Evolutionary conservation across 2,888 invertebrate genomes (phyloP).

Genomic region (Thera britannica): DNA sequence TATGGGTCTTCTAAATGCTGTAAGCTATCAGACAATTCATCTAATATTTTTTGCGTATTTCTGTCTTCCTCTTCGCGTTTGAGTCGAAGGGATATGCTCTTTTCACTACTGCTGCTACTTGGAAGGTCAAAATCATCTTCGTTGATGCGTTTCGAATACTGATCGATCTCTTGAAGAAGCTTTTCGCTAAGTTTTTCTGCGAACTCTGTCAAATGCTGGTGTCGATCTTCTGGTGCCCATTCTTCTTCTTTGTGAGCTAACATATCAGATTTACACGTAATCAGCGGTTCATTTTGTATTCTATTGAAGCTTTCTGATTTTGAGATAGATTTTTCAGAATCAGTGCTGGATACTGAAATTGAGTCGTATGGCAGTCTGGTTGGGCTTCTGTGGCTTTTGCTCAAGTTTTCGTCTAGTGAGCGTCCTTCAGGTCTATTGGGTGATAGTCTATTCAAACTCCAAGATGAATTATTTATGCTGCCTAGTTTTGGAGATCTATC

Average conservation of each 20-base stretch:
- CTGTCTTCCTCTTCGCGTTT: conserved; percentile 80
- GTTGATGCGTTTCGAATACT: conserved; percentile 80
- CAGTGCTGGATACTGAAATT: conserved; percentile 79
- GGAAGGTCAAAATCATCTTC: conserved; percentile 82
- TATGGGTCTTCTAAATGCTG: conserved; percentile 86
- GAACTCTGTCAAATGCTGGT: conserved; percentile 90
- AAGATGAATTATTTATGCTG: conserved; percentile 80
- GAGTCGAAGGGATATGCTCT: conserved; percentile 79
- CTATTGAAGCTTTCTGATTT: conserved; percentile 82
- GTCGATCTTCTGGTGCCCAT: conserved; percentile 86
- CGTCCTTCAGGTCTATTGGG: conserved; percentile 80
- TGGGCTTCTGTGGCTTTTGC: conserved; percentile 78
- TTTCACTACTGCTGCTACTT: conserved; percentile 80
- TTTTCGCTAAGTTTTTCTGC: conserved; percentile 93
- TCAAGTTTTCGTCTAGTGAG: conserved; percentile 76
- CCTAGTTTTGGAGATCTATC: conserved; percentile 81
- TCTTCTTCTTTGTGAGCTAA: conserved; percentile 73
- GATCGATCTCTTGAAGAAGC: conserved; percentile 90
- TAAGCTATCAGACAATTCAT: conserved; percentile 78
- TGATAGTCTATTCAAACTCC: conserved; percentile 79
- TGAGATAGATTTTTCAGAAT: conserved; percentile 81
- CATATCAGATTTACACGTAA: conserved; percentile 82
- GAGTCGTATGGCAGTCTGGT: conserved; percentile 79
- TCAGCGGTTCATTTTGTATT: conserved; percentile 80
- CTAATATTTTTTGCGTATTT: conserved; percentile 78